Percentiles rank a stretch among this genome's conserved stretches.
Conservation (phyloP, 2,113 vertebrate species). For the Stigmatopora argus region DNA sequence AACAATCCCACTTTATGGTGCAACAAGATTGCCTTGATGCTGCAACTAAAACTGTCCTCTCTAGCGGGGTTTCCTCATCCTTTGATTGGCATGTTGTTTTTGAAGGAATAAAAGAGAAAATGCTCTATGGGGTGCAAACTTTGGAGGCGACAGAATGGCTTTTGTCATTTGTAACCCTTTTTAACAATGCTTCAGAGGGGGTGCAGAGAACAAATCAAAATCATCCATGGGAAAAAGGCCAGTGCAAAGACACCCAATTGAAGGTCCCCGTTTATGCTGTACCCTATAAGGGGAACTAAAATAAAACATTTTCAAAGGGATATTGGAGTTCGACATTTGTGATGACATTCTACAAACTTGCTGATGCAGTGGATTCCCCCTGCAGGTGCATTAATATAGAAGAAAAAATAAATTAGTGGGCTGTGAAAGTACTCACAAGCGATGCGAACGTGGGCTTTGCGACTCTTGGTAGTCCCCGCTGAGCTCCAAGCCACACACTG, state of each 20-base stretch:
- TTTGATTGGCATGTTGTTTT: conserved; percentile 46
- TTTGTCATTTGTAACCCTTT: conserved; percentile 42
- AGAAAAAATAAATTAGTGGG: too few relatives aligned
- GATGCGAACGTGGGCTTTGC: conserved; percentile 93
- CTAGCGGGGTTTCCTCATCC: conserved; percentile 36
- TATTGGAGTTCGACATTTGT: conserved; percentile 22
- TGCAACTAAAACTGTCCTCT: conserved; percentile 15
- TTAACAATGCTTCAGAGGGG: conserved; percentile 35
- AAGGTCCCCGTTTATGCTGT: conserved; percentile 14
- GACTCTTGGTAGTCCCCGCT: conserved; percentile 93
- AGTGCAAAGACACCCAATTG: conserved; percentile 42
- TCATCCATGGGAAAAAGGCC: conserved; percentile 36
- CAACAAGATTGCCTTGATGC: conserved; percentile 36
- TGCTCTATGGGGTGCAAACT: conserved; percentile 31
- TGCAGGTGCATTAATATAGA: too few relatives aligned
- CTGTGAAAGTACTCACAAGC: conserved; percentile 81
- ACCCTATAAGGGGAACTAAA: conserved; percentile 23
- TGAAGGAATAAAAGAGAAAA: conserved; percentile 25
- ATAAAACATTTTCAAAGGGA: conserved; percentile 40
- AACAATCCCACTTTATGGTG: conserved; percentile 30
- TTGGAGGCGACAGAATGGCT: conserved; percentile 35
- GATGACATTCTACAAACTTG: conserved; percentile 37
- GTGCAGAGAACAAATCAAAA: conserved; percentile 49
- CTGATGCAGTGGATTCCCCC: conserved; percentile 15
- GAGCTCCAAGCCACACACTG: conserved; percentile 99